phyloP scores from a whole-genome alignment of 1,140 invertebrate genomes.

The Cyphomyrmex costatus region DNA sequence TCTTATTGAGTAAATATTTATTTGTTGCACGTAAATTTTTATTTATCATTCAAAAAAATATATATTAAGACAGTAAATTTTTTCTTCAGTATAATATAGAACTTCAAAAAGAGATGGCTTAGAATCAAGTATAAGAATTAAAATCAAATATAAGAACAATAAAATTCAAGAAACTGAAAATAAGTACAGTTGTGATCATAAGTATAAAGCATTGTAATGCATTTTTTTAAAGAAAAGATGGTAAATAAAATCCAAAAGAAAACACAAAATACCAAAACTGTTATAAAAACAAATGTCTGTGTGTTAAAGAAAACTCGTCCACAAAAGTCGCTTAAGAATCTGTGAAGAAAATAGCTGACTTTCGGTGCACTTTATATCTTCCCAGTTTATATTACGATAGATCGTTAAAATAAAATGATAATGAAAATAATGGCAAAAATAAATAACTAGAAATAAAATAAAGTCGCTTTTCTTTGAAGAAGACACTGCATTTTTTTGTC shows the following conservation, averaged over 20 bases:
- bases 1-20: too few species aligned
- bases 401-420: not conserved
- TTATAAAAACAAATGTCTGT: too few species aligned
- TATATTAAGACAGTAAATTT: too few species aligned
- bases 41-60: too few species aligned
- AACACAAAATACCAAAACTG: too few species aligned
- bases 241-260: too few species aligned
- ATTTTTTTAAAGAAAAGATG: too few species aligned
- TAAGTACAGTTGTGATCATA: too few species aligned
- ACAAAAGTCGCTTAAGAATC: not conserved
- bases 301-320: not conserved
- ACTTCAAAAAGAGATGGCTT: not conserved
- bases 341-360: not conserved
- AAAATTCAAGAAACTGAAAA: too few species aligned
- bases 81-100: not conserved
- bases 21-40: too few species aligned
- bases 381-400: not conserved
- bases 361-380: not conserved
- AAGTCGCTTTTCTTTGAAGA: slow-evolving; percentile 16
- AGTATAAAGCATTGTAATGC: too few species aligned
- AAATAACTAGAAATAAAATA: slow-evolving; percentile 25
- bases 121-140: not conserved
- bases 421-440: slow-evolving; percentile 20
- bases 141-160: too few species aligned
- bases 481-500: not conserved